Conservation (phyloP, 2,888 invertebrate species). For the Eupithecia insigniata region DNA sequence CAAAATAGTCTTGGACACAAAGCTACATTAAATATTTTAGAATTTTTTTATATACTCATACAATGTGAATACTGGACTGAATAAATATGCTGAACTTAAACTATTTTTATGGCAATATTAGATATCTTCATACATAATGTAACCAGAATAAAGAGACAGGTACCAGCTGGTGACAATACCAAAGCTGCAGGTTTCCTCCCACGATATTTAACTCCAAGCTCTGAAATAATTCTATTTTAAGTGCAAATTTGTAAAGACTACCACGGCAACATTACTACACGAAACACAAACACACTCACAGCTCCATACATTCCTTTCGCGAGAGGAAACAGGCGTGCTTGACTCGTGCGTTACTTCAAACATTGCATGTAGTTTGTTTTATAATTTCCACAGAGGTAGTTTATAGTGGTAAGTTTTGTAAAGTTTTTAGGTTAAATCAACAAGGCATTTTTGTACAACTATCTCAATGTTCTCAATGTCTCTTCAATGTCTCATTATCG, state of each 20-base stretch:
- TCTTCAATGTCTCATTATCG: background rate
- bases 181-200: background rate
- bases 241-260: constrained; percentile 5
- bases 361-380: constrained; percentile 72
- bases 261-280: constrained; percentile 12
- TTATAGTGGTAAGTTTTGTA: constrained; percentile 16
- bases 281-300: constrained; percentile 40
- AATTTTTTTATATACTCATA: background rate
- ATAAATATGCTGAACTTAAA: background rate
- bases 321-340: constrained; percentile 74
- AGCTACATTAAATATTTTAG: background rate
- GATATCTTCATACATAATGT: background rate
- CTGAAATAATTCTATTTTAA: background rate
- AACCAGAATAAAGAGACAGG: background rate
- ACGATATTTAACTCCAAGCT: background rate
- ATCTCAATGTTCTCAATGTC: background rate
- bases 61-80: background rate
- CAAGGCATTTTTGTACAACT: background rate
- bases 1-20: too few relatives aligned
- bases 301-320: constrained; percentile 53
- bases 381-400: constrained; percentile 62
- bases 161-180: background rate
- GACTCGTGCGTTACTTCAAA: constrained; percentile 73
- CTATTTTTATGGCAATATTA: background rate
- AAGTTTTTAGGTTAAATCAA: constrained; percentile 10